Percentiles rank a stretch among this genome's conserved stretches.
Conservation (phyloP, 2,797 vertebrate genomes). For the Coregonus sp. region DNA sequence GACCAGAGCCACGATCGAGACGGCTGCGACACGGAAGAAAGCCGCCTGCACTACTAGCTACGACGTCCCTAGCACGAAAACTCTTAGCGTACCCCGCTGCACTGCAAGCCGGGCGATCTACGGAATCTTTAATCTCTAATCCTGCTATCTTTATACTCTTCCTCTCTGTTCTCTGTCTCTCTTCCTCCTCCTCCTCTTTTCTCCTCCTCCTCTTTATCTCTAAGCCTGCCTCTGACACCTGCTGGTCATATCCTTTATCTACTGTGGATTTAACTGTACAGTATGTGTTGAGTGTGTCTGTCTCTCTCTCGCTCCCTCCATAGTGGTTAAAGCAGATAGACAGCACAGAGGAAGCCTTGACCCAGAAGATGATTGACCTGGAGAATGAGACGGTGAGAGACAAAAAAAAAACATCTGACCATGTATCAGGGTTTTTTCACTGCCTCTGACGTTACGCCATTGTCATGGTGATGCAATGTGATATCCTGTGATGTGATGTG, state of each 20-base stretch:
- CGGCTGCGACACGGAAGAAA: no score
- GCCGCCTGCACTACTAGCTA: no score
- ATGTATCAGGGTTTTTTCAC: not conserved
- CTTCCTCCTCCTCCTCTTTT: no score
- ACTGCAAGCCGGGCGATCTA: no score
- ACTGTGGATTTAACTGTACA: not conserved
- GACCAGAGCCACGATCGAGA: no score
- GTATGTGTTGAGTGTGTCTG: no score
- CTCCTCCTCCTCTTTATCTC: not conserved
- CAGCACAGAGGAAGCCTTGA: slow-evolving; percentile 89
- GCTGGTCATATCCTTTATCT: not conserved
- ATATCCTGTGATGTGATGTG: not conserved
- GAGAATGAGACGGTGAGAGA: slow-evolving; percentile 93
- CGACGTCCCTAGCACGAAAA: no score
- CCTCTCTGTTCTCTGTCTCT: no score
- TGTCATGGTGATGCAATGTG: not conserved
- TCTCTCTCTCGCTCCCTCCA: not conserved
- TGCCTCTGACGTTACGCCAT: not conserved
- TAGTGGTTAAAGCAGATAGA: slow-evolving; percentile 98
- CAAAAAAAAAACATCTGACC: not conserved
- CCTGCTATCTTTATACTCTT: no score
- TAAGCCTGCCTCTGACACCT: slow-evolving; percentile 36
- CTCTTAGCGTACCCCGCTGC: no score
- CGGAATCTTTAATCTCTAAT: no score
- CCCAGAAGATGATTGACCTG: slow-evolving; percentile 97